Evolutionary conservation across 2,113 vertebrate genomes (phyloP), one percentile per base, ranked within the genome.

Genomic region (Thalassoma bifasciatum): DNA sequence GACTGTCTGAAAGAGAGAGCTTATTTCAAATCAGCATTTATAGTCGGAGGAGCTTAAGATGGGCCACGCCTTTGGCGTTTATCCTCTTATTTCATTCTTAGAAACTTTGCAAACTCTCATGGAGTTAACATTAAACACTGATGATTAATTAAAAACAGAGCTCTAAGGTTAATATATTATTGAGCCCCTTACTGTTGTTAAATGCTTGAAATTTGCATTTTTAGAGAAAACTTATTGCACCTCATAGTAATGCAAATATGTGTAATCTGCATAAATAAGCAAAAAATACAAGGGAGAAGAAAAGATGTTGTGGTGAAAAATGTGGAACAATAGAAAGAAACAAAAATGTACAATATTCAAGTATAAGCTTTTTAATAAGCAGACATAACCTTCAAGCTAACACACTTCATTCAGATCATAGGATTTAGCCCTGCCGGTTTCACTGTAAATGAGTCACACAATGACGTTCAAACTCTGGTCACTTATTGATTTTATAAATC

Each of bases 21-120:
- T 80, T 70, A 70, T 81, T 82, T 61, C 51, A 76, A 62, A 85
- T 85, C 79, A 24, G 69, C 69, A 5, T 75, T 67, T 62, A 68
- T 58, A 75, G 47, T 71, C 38, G 75, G 62, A 81, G 72, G 19
- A 71, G 54, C 46, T 77, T 79, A 73, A 1, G 8, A n/a, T 11
- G 42, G 49, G 72, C 70, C 80, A 76, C 71, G 37, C 81, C 79
- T 60, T 37, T 46, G 80, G 76, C 60, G 10, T 61, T 82, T 61
- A 38, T 67, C 30, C 53, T 46, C 44, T 68, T 51, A 3, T 44
- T 52, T 22, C 66, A 61, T 75, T 79, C 60, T 68, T 24, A 59
- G 38, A 69, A 68, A 72, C 6, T 64, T 24, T 65, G 58, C 56
- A 59, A 56, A 53, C 61, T 63, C 71, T 67, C 24, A 36, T 17